These are phyloP conservation scores for Periphyllus acericola DNA, from an alignment of 2,888 invertebrate species.

Conservation along the genomic window DNA sequence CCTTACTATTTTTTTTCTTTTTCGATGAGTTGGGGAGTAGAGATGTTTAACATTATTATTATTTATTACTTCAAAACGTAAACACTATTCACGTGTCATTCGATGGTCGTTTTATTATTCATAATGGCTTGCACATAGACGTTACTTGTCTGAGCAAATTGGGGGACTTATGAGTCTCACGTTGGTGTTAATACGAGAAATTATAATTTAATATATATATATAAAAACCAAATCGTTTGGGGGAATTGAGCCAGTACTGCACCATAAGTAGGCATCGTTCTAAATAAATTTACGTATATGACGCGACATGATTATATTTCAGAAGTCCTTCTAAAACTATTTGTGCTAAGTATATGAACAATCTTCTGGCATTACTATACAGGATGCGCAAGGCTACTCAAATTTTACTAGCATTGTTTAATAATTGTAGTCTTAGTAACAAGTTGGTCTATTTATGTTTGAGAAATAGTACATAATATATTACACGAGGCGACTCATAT, in stretches of 20 bases:
- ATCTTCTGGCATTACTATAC: neutral
- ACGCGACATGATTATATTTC: neutral
- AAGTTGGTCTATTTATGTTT: neutral
- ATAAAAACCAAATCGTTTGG: too few relatives aligned
- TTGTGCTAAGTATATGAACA: neutral
- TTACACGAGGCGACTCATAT: conserved; percentile 9
- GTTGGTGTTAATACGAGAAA: neutral
- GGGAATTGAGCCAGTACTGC: too few relatives aligned
- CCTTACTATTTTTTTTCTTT: neutral
- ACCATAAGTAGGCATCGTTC: neutral
- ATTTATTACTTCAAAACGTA: neutral
- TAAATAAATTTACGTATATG: neutral
- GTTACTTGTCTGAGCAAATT: neutral
- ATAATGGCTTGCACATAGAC: neutral
- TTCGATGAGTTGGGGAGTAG: neutral
- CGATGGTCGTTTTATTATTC: neutral
- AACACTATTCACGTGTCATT: neutral
- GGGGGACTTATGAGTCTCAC: neutral
- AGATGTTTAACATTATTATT: neutral
- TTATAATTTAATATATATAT: neutral
- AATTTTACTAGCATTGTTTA: conserved; percentile 5
- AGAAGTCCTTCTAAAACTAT: neutral
- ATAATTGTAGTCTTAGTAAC: neutral
- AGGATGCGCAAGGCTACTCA: neutral
- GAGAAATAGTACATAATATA: neutral